Evolutionary conservation across 1,140 invertebrate species (phyloP), one percentile per base, ranked within the genome.

Genomic region (Dendrolimus punctatus): DNA sequence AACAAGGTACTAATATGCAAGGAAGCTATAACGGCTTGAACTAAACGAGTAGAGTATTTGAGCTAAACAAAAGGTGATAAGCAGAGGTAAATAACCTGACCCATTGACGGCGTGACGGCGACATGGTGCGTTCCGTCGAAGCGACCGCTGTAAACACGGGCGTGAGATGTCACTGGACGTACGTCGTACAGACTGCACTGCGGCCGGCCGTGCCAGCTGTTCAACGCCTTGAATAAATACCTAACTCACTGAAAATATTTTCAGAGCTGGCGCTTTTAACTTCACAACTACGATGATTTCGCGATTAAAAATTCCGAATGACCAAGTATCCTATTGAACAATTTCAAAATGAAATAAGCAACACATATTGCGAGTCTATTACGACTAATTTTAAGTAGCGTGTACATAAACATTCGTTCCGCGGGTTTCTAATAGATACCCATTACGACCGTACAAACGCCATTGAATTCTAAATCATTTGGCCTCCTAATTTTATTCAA

Each of bases 21-120:
- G 68, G 71, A 80, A 73, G 69, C 64, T 62, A 64, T 62, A 60
- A 71, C 58, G 68, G 57, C 40, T 23, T 48, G 55, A 68, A 64
- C 66, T 60, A 60, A 75, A 68, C 67, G 69, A 74, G 68, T 64
- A 40, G 49, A 60, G 73, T 79, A 76, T 75, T 77, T 76, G 73
- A 80, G 72, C 80, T 80, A 82, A 82, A 85, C 81, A 85, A 85
- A 85, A 85, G 81, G 81, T 82, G 81, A 85, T 85, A 85, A 85
- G 79, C 60, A 76, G 73, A 78, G 81, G 81, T 82, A 82, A 85
- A 85, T 76, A 85, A 82, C 81, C 79, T 81, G 74, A 74, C 73
- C 77, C 76, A 82, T 81, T 81, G 77, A 76, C 76, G 79, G 71
- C 68, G 69, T 71, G 69, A 74, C 73, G 74, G 57, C 64, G 51